A percentile compares a stretch with the other conserved stretches of the same genome.
phyloP scores from a whole-genome alignment of 2,888 invertebrate genomes.

The Papilio elwesi region DNA sequence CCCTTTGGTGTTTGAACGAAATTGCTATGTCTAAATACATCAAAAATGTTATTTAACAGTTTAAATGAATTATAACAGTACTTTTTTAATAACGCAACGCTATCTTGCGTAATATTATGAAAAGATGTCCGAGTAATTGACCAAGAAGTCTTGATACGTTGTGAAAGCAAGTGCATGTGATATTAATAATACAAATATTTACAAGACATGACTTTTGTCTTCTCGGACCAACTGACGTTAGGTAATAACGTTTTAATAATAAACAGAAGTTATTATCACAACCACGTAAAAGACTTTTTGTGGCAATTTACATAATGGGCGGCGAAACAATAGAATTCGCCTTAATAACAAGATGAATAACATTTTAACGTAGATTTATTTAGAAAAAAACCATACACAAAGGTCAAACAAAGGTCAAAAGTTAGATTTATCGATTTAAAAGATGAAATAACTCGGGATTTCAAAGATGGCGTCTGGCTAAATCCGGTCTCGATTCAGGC shows the following conservation, averaged over 20 bases:
- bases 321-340: background rate
- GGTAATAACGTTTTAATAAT: background rate
- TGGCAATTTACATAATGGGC: background rate
- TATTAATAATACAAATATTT: background rate
- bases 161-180: background rate
- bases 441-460: background rate
- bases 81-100: background rate
- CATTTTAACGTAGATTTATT: background rate
- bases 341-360: background rate
- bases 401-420: background rate
- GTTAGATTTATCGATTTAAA: background rate
- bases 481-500: conserved; percentile 4
- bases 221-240: background rate
- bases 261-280: background rate
- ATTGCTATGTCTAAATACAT: background rate
- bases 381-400: background rate
- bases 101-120: background rate
- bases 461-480: conserved; percentile 2
- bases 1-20: background rate
- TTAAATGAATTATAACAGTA: background rate
- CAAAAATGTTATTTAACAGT: background rate
- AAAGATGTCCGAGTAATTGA: background rate
- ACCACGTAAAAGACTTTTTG: no score
- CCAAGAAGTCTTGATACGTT: background rate
- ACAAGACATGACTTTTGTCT: background rate